These are phyloP conservation scores for Pygmarrhopalites habei DNA, from an alignment of 1,140 invertebrate species.

Conservation along the genomic window DNA sequence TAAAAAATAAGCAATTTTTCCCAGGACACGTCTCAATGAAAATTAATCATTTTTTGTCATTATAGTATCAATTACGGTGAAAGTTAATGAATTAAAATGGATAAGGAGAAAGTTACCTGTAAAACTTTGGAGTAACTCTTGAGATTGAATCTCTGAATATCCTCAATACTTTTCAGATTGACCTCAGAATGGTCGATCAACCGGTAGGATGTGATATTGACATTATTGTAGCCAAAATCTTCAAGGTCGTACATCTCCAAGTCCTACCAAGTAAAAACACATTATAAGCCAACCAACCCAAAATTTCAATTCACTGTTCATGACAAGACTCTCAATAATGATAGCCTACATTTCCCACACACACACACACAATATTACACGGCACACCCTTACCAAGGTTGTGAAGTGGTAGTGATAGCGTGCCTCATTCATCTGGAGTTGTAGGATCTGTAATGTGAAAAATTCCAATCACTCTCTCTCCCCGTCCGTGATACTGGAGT, in stretches of 20 bases:
- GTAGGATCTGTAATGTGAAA: slow-evolving; percentile 81
- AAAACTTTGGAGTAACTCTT: slow-evolving; percentile 69
- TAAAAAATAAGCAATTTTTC: too few relatives aligned
- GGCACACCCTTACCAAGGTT: slow-evolving; percentile 71
- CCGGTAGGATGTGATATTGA: slow-evolving; percentile 86
- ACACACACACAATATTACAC: too few relatives aligned
- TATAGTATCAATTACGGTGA: neutral
- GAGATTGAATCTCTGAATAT: slow-evolving; percentile 83
- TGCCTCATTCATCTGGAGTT: slow-evolving; percentile 88
- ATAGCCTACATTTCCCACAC: too few relatives aligned
- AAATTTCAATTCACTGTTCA: too few relatives aligned
- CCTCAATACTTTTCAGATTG: slow-evolving; percentile 63
- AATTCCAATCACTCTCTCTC: too few relatives aligned
- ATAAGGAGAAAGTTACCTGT: slow-evolving; percentile 50
- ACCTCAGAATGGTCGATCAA: slow-evolving; percentile 72
- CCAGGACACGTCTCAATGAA: too few relatives aligned
- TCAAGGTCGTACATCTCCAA: slow-evolving; percentile 84
- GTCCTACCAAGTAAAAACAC: slow-evolving; percentile 52
- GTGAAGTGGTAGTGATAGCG: slow-evolving; percentile 89
- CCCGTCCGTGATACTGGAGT: too few relatives aligned
- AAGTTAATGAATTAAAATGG: neutral
- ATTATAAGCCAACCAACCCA: neutral
- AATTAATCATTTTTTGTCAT: too few relatives aligned
- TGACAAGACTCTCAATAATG: too few relatives aligned
- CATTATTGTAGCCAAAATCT: slow-evolving; percentile 88